Evolutionary conservation across 1,140 invertebrate genomes (phyloP).

Genomic region (Radopholus similis): DNA sequence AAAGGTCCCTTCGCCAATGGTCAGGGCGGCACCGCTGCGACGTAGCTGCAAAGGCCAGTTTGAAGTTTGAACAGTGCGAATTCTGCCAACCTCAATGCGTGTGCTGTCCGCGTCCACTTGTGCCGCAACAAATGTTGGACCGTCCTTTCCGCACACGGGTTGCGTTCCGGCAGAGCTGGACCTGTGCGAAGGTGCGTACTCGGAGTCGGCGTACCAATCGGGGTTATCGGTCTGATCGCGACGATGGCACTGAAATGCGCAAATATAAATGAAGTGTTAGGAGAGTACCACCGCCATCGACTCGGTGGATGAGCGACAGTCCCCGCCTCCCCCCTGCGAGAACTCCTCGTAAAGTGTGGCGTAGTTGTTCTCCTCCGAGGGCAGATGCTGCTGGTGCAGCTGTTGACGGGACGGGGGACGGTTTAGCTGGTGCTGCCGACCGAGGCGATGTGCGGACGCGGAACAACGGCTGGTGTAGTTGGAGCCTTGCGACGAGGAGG

Average conservation of each 20-base stretch:
- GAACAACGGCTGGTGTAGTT: conserved; percentile 28
- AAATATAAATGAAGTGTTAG: too few relatives aligned
- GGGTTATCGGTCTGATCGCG: too few relatives aligned
- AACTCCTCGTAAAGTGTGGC: conserved; percentile 53
- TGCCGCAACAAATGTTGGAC: conserved; percentile 47
- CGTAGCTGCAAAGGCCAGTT: conserved; percentile 27
- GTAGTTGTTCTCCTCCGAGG: conserved; percentile 47
- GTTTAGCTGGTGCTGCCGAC: conserved; percentile 28
- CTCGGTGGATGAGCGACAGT: background rate
- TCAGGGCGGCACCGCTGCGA: conserved; percentile 42
- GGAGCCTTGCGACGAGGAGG: conserved; percentile 47
- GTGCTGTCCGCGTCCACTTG: conserved; percentile 43
- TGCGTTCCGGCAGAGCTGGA: background rate
- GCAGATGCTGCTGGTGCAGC: background rate
- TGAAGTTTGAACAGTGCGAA: background rate
- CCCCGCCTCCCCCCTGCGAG: background rate
- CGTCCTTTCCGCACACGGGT: background rate
- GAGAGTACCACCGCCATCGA: background rate
- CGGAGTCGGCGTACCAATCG: too few relatives aligned
- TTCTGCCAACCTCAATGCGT: conserved; percentile 35
- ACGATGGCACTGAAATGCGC: too few relatives aligned
- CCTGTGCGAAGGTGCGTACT: background rate
- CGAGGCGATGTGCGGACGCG: conserved; percentile 19
- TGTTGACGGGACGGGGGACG: background rate
- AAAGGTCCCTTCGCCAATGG: conserved; percentile 41